phyloP scores from a whole-genome alignment of 2,888 invertebrate species.

The Ennomos fuscantarius region DNA sequence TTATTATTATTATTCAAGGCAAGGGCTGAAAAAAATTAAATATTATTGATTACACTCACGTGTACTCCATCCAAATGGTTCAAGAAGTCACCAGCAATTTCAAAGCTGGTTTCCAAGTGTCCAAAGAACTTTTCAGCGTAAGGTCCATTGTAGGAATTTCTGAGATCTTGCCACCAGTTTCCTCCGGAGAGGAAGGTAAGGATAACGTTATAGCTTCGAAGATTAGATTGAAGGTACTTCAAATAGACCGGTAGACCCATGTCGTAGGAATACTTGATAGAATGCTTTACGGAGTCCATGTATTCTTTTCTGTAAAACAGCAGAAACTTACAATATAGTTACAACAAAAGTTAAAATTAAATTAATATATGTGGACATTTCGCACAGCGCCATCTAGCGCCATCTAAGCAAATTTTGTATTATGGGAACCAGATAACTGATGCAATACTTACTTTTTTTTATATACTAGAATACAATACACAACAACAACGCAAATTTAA shows the following conservation, averaged over 20 bases:
- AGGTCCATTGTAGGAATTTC: constrained; percentile 62
- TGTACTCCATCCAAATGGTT: constrained; percentile 73
- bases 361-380: too few relatives aligned
- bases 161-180: constrained; percentile 72
- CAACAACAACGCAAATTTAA: too few relatives aligned
- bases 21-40: neutral
- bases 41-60: constrained; percentile 54
- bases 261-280: constrained; percentile 68
- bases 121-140: constrained; percentile 61
- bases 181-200: constrained; percentile 67
- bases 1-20: too few relatives aligned
- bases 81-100: constrained; percentile 65
- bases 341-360: too few relatives aligned
- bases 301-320: constrained; percentile 60
- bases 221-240: constrained; percentile 68
- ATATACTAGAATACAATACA: too few relatives aligned
- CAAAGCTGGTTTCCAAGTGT: constrained; percentile 64
- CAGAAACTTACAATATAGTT: too few relatives aligned
- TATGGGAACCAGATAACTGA: too few relatives aligned
- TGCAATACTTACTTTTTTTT: too few relatives aligned
- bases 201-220: constrained; percentile 66
- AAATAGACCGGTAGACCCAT: constrained; percentile 68
- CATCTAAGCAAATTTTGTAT: too few relatives aligned
- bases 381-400: too few relatives aligned
- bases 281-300: constrained; percentile 52